Conservation (phyloP, 1,140 invertebrate species). For the Alviniconcha marisindica region DNA sequence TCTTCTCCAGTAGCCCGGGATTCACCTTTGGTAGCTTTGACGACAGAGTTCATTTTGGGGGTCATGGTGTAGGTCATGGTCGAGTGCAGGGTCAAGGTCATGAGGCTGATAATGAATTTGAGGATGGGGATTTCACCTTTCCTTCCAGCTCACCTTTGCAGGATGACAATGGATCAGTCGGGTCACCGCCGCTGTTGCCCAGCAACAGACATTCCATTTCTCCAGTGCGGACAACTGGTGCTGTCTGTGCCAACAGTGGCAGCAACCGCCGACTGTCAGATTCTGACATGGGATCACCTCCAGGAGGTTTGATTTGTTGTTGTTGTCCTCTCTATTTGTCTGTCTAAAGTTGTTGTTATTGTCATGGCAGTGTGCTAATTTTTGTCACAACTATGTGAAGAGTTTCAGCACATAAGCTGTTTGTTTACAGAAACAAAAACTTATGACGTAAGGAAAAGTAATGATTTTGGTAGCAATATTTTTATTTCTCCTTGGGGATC, state of each 20-base stretch:
- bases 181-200: constrained; percentile 15
- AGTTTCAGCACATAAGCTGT: no score
- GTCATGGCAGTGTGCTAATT: no score
- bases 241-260: constrained; percentile 3
- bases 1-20: background rate
- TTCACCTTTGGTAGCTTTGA: constrained; percentile 31
- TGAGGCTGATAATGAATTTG: background rate
- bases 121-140: constrained; percentile 11
- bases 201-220: constrained; percentile 55
- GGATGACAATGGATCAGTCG: background rate
- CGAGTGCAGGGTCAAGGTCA: constrained; percentile 2
- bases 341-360: background rate
- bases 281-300: constrained; percentile 93
- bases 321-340: background rate
- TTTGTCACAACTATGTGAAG: no score
- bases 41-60: background rate
- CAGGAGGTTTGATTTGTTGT: constrained; percentile 85
- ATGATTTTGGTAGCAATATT: no score
- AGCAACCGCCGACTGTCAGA: constrained; percentile 87
- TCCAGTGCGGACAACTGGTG: constrained; percentile 24
- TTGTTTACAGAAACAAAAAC: background rate
- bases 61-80: background rate
- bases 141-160: constrained; percentile 17
- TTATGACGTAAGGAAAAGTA: background rate
- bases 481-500: no score